Evolutionary conservation across 1,140 invertebrate genomes (phyloP).

Genomic region (Drosophila yakuba): DNA sequence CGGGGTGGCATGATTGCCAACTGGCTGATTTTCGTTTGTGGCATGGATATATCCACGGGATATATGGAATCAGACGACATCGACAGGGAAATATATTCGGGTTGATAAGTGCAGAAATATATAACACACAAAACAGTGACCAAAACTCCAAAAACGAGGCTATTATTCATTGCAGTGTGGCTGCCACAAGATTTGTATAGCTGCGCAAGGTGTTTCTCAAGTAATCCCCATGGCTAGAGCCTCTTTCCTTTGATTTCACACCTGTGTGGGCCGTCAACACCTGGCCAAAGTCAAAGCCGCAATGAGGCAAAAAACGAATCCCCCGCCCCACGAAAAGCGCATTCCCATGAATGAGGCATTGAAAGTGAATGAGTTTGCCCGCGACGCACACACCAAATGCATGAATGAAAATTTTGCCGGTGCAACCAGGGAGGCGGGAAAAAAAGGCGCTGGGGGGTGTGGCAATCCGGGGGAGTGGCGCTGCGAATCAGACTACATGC

Average conservation of each 20-base stretch:
- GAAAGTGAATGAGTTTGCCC: constrained; percentile 73
- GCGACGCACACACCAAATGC: constrained; percentile 59
- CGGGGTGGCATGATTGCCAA: constrained; percentile 21
- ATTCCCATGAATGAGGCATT: constrained; percentile 68
- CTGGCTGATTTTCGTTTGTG: constrained; percentile 10
- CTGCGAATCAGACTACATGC: constrained; percentile 47
- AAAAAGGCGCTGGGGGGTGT: constrained; percentile 26
- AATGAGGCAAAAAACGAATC: not conserved
- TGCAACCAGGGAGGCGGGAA: constrained; percentile 11
- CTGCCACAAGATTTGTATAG: not conserved
- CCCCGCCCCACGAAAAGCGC: not conserved
- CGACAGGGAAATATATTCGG: not conserved
- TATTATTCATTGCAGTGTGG: not conserved
- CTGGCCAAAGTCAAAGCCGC: constrained; percentile 41
- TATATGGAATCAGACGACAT: not conserved
- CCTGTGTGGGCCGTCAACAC: constrained; percentile 22
- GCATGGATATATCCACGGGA: not conserved
- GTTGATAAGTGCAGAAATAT: not conserved
- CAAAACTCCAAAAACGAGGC: no score
- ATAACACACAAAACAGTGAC: no score
- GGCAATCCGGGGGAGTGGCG: constrained; percentile 11
- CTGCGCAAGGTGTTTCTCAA: not conserved
- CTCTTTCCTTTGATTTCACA: constrained; percentile 8
- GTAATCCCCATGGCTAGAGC: not conserved
- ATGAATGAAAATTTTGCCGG: constrained; percentile 72